These are phyloP conservation scores for Paelopatides confundens DNA, from an alignment of 53 echinoderm and acorn worm species.

Conservation along the genomic window DNA sequence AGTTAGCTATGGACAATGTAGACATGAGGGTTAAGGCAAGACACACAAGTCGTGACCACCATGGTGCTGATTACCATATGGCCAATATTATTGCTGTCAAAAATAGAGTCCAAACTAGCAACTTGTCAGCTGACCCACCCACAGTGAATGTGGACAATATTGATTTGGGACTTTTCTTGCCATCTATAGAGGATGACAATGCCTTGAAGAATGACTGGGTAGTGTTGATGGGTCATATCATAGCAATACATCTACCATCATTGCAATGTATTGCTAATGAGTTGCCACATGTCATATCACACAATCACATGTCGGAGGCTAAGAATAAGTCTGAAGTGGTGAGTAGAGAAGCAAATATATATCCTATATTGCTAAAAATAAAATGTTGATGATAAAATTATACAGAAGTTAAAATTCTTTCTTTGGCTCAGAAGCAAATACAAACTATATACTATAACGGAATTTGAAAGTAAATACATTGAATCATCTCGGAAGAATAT, in stretches of 20 bases:
- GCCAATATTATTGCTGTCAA: conserved; percentile 36
- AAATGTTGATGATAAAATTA: too few species aligned
- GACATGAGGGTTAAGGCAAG: conserved; percentile 47
- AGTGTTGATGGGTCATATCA: conserved; percentile 54
- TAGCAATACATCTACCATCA: conserved; percentile 44
- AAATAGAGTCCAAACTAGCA: conserved; percentile 19
- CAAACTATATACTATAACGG: too few species aligned
- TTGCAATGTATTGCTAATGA: conserved; percentile 23
- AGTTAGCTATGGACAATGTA: conserved; percentile 62
- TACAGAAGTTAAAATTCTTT: too few species aligned
- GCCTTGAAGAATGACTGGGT: conserved; percentile 44
- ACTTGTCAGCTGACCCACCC: neutral
- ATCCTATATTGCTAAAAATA: too few species aligned
- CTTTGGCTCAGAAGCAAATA: too few species aligned
- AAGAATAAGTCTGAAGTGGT: conserved; percentile 62
- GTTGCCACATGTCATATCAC: conserved; percentile 34
- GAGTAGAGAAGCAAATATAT: too few species aligned
- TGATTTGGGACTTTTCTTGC: conserved; percentile 2
- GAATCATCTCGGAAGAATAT: too few species aligned
- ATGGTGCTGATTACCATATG: conserved; percentile 45
- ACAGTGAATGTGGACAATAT: too few species aligned
- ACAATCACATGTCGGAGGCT: conserved; percentile 46
- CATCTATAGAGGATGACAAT: conserved; percentile 22
- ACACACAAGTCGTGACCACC: conserved; percentile 44
- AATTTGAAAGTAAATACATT: too few species aligned